These are phyloP conservation scores for Phocides pigmalion DNA, from an alignment of 1,140 invertebrate species.

Conservation along the genomic window DNA sequence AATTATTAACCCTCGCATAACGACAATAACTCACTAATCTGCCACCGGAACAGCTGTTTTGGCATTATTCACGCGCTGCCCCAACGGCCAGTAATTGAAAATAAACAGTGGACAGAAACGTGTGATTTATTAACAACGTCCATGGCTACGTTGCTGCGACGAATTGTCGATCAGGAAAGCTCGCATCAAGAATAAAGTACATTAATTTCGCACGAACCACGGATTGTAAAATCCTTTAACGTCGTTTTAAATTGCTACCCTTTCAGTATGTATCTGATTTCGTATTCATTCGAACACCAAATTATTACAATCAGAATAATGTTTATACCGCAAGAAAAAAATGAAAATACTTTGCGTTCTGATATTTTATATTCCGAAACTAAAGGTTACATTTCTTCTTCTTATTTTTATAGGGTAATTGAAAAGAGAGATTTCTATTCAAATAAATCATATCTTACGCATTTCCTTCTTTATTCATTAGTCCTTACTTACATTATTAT, in stretches of 20 bases:
- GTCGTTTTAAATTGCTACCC: not conserved
- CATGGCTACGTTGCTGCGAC: slow-evolving; percentile 15
- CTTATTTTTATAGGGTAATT: no score
- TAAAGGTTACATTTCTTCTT: no score
- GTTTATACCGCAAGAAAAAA: no score
- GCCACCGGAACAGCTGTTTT: slow-evolving; percentile 55
- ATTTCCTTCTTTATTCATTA: no score
- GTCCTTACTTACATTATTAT: no score
- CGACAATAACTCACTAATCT: slow-evolving; percentile 60
- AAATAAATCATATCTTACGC: no score
- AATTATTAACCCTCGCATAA: slow-evolving; percentile 49
- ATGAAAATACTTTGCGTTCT: no score
- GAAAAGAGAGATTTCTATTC: no score
- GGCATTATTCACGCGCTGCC: slow-evolving; percentile 49
- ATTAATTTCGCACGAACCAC: not conserved
- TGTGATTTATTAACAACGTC: slow-evolving; percentile 52
- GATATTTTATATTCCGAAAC: no score
- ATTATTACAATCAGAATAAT: no score
- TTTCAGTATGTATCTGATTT: not conserved
- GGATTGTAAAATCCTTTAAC: not conserved
- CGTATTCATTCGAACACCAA: no score
- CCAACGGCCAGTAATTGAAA: slow-evolving; percentile 53
- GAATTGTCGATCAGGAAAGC: slow-evolving; percentile 32
- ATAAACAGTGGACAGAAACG: slow-evolving; percentile 56
- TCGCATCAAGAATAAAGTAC: slow-evolving; percentile 25